phyloP scores from a whole-genome alignment of 1,140 invertebrate genomes.

The Drosophila nebulosa region DNA sequence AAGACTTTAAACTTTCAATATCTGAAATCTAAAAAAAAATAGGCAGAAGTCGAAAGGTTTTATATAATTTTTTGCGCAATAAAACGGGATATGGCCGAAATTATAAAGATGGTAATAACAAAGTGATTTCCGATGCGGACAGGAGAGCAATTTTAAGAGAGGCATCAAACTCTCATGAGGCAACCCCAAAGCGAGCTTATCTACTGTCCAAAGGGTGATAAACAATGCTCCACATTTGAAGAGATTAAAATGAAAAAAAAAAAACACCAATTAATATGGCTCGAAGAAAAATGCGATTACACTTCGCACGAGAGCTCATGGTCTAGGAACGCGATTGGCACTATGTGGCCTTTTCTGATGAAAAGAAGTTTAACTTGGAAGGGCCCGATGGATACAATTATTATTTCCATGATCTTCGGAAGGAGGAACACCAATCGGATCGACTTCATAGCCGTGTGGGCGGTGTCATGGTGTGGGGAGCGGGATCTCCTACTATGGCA shows the following conservation, averaged over 20 bases:
- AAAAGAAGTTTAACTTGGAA: constrained; percentile 18
- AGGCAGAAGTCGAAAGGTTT: not conserved
- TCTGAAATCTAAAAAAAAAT: not conserved
- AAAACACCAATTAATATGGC: constrained; percentile 3
- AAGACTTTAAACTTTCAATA: not conserved
- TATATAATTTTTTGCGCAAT: not conserved
- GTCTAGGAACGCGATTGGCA: constrained; percentile 2
- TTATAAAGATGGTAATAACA: not conserved
- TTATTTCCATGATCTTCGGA: constrained; percentile 16
- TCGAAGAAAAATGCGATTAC: not conserved
- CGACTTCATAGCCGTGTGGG: constrained; percentile 9
- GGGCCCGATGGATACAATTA: constrained; percentile 11
- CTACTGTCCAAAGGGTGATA: not conserved
- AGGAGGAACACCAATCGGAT: constrained; percentile 12
- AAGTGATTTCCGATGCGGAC: not conserved
- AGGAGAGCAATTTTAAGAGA: not conserved
- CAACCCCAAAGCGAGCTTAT: not conserved
- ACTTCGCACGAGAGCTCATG: not conserved
- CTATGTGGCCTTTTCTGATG: constrained; percentile 6
- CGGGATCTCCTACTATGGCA: not conserved
- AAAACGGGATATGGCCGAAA: not conserved
- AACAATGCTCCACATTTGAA: not conserved
- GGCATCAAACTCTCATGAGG: not conserved
- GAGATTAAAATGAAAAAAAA: not conserved
- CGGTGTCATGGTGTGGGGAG: not conserved